phyloP scores from a whole-genome alignment of 2,113 vertebrate species.

The Archilochus colubris region DNA sequence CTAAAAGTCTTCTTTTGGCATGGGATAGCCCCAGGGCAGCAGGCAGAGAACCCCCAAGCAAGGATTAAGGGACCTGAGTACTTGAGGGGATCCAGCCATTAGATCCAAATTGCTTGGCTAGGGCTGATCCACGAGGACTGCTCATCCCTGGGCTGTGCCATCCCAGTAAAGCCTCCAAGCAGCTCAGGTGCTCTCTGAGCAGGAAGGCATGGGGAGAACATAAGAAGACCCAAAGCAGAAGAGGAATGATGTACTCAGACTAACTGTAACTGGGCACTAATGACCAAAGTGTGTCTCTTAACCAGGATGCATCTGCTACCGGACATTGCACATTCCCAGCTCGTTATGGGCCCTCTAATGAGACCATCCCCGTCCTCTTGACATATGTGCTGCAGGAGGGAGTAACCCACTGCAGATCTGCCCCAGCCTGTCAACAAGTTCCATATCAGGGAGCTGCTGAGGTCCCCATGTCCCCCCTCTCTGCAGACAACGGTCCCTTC shows the following conservation, averaged over 20 bases:
- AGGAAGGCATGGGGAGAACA: neutral
- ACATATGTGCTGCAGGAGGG: accelerated
- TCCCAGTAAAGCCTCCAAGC: neutral
- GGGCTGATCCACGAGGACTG: neutral
- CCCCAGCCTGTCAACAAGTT: accelerated
- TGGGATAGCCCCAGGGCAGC: accelerated
- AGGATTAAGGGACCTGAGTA: neutral
- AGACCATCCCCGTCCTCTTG: neutral
- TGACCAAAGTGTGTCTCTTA: neutral
- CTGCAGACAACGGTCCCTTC: accelerated
- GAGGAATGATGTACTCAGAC: neutral
- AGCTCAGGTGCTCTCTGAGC: neutral
- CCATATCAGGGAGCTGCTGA: neutral
- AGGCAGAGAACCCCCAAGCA: neutral
- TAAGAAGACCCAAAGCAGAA: neutral
- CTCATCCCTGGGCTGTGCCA: neutral
- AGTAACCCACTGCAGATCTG: neutral
- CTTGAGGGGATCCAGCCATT: neutral
- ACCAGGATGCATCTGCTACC: neutral
- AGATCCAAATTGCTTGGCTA: neutral
- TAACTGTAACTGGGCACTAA: neutral
- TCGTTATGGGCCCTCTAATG: accelerated
- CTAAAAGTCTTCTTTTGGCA: neutral
- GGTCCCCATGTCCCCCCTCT: neutral
- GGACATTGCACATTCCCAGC: neutral